These are phyloP conservation scores for Botia almorhae DNA, from an alignment of 2,797 vertebrate genomes.

Conservation along the genomic window DNA sequence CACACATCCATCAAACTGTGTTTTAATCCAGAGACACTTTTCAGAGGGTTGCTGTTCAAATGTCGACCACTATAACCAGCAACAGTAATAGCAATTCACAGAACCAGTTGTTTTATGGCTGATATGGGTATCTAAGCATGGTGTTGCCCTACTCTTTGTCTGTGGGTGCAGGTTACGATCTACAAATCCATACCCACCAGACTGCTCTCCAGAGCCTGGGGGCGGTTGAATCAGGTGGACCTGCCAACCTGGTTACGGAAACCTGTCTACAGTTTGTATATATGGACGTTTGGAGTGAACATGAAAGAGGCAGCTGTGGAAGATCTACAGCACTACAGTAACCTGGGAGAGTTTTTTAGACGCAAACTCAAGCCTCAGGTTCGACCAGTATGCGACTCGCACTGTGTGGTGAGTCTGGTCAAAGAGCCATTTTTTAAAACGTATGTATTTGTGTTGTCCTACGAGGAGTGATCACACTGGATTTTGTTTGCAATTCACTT, in stretches of 20 bases:
- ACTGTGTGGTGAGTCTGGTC: conserved; percentile 84
- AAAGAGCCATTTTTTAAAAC: background rate
- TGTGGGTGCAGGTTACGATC: no score
- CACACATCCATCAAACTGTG: no score
- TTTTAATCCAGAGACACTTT: no score
- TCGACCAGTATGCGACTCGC: conserved; percentile 85
- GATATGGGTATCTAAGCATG: background rate
- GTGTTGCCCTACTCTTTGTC: conserved; percentile 1
- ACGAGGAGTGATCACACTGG: no score
- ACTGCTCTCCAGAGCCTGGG: conserved; percentile 92
- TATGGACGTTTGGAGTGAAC: no score
- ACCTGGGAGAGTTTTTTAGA: conserved; percentile 95
- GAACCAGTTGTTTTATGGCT: background rate
- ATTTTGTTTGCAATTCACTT: background rate
- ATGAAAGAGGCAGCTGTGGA: conserved; percentile 96
- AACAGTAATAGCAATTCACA: no score
- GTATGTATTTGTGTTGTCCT: background rate
- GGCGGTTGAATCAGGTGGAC: conserved; percentile 92
- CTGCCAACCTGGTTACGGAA: conserved; percentile 93
- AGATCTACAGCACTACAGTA: conserved; percentile 91
- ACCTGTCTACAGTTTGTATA: conserved; percentile 91
- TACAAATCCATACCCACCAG: conserved; percentile 94
- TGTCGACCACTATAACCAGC: no score
- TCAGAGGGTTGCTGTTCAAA: no score
- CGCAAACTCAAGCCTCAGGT: conserved; percentile 91